Percentiles rank a stretch among this genome's conserved stretches.
Evolutionary conservation across 2,797 vertebrate genomes (phyloP).

Genomic region (Oryzias dopingdopingensis): DNA sequence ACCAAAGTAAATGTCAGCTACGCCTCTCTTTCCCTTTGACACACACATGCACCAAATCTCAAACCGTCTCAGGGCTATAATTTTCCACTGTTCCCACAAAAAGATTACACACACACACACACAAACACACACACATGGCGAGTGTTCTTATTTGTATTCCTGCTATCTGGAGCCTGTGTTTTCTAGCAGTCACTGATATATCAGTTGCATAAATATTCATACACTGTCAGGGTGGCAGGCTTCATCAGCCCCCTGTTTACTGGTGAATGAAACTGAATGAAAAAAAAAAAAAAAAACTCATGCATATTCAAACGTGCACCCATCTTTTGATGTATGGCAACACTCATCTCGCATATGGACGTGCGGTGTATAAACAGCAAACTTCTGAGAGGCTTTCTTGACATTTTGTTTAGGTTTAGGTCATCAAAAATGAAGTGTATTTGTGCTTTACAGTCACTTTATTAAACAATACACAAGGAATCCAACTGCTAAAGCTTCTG

Average conservation of each 20-base stretch:
- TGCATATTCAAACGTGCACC: background rate
- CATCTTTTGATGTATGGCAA: conserved; percentile 11
- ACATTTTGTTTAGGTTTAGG: no score
- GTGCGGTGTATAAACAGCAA: conserved; percentile 17
- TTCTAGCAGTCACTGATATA: conserved; percentile 59
- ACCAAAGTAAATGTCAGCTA: conserved; percentile 70
- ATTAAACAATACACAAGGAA: no score
- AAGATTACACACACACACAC: conserved; percentile 29
- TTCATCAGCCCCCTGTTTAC: conserved; percentile 33
- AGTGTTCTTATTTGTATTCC: conserved; percentile 70
- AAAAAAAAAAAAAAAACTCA: no score
- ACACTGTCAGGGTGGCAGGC: conserved; percentile 46
- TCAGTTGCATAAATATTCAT: conserved; percentile 71
- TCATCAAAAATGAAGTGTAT: no score
- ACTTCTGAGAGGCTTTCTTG: conserved; percentile 5
- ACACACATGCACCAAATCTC: conserved; percentile 40
- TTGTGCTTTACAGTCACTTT: no score
- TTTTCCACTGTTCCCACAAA: conserved; percentile 56
- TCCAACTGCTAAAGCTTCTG: no score
- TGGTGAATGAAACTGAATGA: conserved; percentile 8
- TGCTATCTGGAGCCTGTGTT: conserved; percentile 54
- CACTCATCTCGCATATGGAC: conserved; percentile 21
- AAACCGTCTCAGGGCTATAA: conserved; percentile 54
- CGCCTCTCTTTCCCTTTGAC: conserved; percentile 38
- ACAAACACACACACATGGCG: conserved; percentile 37